Evolutionary conservation across 2,888 invertebrate genomes (phyloP).

Genomic region (Epinotia ramella): DNA sequence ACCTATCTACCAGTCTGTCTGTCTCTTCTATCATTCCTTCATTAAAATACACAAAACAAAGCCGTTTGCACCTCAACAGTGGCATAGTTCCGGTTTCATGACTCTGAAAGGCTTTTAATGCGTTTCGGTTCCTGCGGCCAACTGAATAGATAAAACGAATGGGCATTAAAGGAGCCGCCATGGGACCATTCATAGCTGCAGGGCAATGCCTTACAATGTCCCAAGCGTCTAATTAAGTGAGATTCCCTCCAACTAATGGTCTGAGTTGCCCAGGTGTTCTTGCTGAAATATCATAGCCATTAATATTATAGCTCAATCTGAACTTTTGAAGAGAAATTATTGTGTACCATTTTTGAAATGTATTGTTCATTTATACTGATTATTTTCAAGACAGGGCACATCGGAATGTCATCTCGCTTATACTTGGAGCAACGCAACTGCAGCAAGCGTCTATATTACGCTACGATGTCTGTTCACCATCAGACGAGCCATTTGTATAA

Average conservation of each 20-base stretch:
- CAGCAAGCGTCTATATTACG: too few species aligned
- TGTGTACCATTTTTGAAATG: too few species aligned
- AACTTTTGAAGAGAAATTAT: neutral
- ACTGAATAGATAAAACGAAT: conserved; percentile 42
- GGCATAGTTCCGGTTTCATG: conserved; percentile 10
- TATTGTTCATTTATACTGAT: too few species aligned
- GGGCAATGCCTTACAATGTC: conserved; percentile 40
- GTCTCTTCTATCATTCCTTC: neutral
- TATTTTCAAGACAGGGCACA: too few species aligned
- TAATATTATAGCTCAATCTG: conserved; percentile 26
- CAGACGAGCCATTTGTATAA: too few species aligned
- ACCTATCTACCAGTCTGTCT: neutral
- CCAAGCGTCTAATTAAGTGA: conserved; percentile 43
- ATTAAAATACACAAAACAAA: conserved; percentile 7
- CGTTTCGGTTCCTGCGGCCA: conserved; percentile 23
- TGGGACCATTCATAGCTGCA: conserved; percentile 37
- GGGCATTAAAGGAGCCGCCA: conserved; percentile 35
- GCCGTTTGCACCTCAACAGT: conserved; percentile 8
- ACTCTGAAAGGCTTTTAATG: conserved; percentile 31
- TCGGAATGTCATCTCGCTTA: too few species aligned
- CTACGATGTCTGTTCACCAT: too few species aligned
- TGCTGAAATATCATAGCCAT: conserved; percentile 38
- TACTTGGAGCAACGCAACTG: too few species aligned
- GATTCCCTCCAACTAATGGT: conserved; percentile 41
- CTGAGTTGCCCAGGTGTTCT: conserved; percentile 40